Evolutionary conservation across 2,797 vertebrate genomes (phyloP).

Genomic region (Nannoperca australis): DNA sequence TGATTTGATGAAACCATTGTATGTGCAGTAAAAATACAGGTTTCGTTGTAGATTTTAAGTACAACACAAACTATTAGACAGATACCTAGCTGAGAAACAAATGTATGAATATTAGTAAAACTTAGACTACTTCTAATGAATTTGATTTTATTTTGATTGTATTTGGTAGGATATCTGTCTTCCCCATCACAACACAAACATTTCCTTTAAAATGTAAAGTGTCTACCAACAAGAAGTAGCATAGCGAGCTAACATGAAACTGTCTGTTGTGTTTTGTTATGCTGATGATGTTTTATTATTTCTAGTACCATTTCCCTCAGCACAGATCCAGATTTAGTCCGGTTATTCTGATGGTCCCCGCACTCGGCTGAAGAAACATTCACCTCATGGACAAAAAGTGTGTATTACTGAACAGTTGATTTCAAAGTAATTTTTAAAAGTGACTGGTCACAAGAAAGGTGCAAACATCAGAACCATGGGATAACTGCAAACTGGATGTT

Average conservation of each 20-base stretch:
- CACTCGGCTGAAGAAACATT: slow-evolving; percentile 22
- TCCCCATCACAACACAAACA: neutral
- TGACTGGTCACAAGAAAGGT: slow-evolving; percentile 35
- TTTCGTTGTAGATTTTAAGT: slow-evolving; percentile 16
- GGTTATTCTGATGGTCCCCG: slow-evolving; percentile 43
- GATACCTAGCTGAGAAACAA: slow-evolving; percentile 3
- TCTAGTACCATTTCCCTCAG: slow-evolving; percentile 18
- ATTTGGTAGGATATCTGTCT: neutral
- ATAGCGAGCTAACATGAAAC: slow-evolving; percentile 26
- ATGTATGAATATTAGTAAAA: slow-evolving; percentile 4
- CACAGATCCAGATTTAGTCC: slow-evolving; percentile 19
- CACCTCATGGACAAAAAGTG: slow-evolving; percentile 21
- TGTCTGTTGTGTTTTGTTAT: neutral
- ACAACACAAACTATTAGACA: slow-evolving; percentile 9
- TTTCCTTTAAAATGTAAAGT: neutral
- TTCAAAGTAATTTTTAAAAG: slow-evolving; percentile 40
- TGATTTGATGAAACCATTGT: neutral
- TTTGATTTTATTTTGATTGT: neutral
- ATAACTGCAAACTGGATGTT: slow-evolving; percentile 24
- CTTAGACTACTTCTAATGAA: neutral
- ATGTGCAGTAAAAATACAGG: slow-evolving; percentile 12
- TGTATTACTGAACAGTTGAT: slow-evolving; percentile 13
- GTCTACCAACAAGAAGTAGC: slow-evolving; percentile 26
- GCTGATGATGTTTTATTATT: slow-evolving; percentile 35
- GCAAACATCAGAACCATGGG: slow-evolving; percentile 21